A percentile compares a stretch with the other conserved stretches of the same genome.
phyloP scores from a whole-genome alignment of 1,140 invertebrate genomes.

The Papilio polyxenes region DNA sequence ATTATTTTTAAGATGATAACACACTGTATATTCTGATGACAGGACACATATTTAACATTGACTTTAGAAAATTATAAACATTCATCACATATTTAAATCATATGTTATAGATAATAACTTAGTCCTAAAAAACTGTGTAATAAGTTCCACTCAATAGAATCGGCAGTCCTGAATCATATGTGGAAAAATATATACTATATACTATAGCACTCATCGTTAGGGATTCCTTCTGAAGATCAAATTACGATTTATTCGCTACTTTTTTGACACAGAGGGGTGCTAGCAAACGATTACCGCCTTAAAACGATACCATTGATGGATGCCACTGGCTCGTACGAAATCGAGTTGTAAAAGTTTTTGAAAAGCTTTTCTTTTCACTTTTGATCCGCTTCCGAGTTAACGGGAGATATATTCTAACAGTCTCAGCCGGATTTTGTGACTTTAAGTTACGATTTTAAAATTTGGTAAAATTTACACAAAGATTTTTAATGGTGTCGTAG shows the following conservation, averaged over 20 bases:
- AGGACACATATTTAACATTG: too few species aligned
- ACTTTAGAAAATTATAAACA: too few species aligned
- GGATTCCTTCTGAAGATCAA: conserved; percentile 51
- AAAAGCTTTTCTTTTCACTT: conserved; percentile 54
- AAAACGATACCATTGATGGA: conserved; percentile 60
- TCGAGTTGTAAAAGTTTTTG: conserved; percentile 62
- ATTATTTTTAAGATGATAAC: too few species aligned
- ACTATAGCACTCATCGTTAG: conserved; percentile 40
- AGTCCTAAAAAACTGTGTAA: too few species aligned
- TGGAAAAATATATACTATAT: not conserved
- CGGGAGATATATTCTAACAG: conserved; percentile 37
- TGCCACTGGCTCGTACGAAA: conserved; percentile 61
- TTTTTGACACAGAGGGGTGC: conserved; percentile 36
- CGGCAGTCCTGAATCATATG: not conserved
- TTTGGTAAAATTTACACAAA: not conserved
- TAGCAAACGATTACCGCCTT: conserved; percentile 6
- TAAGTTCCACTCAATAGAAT: not conserved
- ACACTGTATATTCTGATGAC: too few species aligned
- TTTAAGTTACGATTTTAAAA: conserved; percentile 44
- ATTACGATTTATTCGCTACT: conserved; percentile 59
- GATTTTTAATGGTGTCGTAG: not conserved
- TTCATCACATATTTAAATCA: too few species aligned
- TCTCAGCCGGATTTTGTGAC: conserved; percentile 43
- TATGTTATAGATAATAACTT: too few species aligned
- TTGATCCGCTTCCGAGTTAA: conserved; percentile 46